Conservation (phyloP, 2,888 invertebrate species). For the Nomada lathburiana region DNA sequence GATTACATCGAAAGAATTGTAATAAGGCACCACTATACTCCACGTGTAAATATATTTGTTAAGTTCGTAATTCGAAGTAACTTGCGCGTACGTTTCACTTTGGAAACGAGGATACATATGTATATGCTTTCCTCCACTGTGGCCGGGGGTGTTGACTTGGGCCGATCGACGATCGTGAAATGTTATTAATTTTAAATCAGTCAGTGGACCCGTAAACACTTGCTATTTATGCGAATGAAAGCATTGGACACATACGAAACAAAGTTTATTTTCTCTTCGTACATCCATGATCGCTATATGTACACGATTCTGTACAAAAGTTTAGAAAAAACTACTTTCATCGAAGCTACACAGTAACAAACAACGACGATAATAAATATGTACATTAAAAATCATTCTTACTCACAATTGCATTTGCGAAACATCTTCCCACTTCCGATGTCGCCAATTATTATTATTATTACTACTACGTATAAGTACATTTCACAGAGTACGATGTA, state of each 20-base stretch:
- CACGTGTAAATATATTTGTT: slow-evolving; percentile 42
- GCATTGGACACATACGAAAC: slow-evolving; percentile 67
- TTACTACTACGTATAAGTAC: slow-evolving; percentile 63
- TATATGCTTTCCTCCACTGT: slow-evolving; percentile 20
- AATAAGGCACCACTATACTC: slow-evolving; percentile 58
- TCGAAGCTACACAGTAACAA: slow-evolving; percentile 68
- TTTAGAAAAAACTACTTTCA: slow-evolving; percentile 76
- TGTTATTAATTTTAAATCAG: slow-evolving; percentile 56
- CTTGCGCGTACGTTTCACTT: slow-evolving; percentile 5
- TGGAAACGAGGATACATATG: slow-evolving; percentile 12
- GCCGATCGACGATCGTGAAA: slow-evolving; percentile 30
- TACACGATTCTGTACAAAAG: slow-evolving; percentile 79
- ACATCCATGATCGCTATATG: slow-evolving; percentile 71
- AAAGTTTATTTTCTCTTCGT: slow-evolving; percentile 73
- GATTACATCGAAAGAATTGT: slow-evolving; percentile 47
- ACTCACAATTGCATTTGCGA: slow-evolving; percentile 3
- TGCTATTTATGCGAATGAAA: slow-evolving; percentile 27
- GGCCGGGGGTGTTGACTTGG: background rate
- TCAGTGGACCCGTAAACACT: slow-evolving; percentile 28
- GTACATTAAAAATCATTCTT: slow-evolving; percentile 66
- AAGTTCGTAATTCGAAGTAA: slow-evolving; percentile 32
- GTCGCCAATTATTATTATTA: background rate
- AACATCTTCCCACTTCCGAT: background rate
- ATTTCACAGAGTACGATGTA: slow-evolving; percentile 69
- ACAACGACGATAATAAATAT: slow-evolving; percentile 69